Conservation (phyloP, 2,113 vertebrate genomes). For the Caranx ignobilis region DNA sequence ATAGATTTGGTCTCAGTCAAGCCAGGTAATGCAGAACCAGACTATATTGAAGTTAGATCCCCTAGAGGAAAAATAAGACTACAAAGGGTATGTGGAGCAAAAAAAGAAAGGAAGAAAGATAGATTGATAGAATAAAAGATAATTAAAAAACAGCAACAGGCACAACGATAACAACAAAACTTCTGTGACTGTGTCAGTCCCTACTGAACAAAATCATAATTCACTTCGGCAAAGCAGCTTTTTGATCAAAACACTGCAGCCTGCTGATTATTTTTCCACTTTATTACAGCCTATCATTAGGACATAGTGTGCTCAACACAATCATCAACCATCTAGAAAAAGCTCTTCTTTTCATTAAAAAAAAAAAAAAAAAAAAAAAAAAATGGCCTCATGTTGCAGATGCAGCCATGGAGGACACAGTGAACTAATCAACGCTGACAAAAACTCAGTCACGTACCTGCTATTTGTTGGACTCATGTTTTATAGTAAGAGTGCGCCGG, state of each 20-base stretch:
- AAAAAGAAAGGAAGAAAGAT: neutral
- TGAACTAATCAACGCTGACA: slow-evolving; percentile 24
- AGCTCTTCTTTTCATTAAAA: neutral
- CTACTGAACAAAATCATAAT: neutral
- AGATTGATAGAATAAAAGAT: no score
- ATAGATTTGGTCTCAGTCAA: slow-evolving; percentile 6
- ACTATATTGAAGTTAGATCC: neutral
- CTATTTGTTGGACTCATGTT: slow-evolving; percentile 54
- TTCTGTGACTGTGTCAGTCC: neutral
- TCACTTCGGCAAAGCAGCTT: neutral
- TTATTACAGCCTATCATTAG: neutral
- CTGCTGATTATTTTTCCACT: neutral
- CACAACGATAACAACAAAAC: no score
- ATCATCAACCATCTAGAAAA: neutral
- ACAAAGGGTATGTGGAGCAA: neutral
- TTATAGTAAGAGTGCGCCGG: slow-evolving; percentile 46
- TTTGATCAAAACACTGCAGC: neutral
- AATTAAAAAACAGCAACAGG: neutral
- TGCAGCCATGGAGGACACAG: neutral
- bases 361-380: neutral
- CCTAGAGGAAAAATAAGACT: slow-evolving; percentile 5
- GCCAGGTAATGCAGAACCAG: slow-evolving; percentile 3
- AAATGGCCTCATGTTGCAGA: neutral
- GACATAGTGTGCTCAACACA: neutral
- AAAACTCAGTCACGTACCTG: slow-evolving; percentile 24